Evolutionary conservation across 2,888 invertebrate species (phyloP).

Genomic region (Seira sanloemensis): DNA sequence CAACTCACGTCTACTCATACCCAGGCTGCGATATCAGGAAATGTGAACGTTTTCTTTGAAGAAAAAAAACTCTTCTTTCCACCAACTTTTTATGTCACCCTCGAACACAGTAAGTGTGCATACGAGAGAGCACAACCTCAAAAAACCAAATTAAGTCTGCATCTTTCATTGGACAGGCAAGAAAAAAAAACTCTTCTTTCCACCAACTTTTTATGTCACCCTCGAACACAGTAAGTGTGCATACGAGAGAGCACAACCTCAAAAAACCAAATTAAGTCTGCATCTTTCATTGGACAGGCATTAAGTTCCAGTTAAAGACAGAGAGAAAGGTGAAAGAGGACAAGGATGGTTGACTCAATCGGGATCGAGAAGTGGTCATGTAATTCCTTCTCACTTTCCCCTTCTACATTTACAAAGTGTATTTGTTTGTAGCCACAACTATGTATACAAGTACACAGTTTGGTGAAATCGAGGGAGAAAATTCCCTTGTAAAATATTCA

Average conservation of each 20-base stretch:
- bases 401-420: not conserved
- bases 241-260: no score
- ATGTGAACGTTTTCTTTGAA: not conserved
- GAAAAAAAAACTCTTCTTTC: not conserved
- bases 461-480: no score
- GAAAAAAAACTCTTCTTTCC: not conserved
- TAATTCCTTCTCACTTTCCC: conserved; percentile 10
- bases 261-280: conserved; percentile 37
- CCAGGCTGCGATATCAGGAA: not conserved
- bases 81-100: conserved; percentile 5
- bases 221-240: no score
- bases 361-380: conserved; percentile 15
- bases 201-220: not conserved
- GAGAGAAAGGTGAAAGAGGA: conserved; percentile 20
- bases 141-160: conserved; percentile 38
- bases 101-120: no score
- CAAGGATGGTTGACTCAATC: not conserved
- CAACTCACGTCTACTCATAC: not conserved
- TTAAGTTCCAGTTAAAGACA: conserved; percentile 39
- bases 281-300: conserved; percentile 45
- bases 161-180: conserved; percentile 30
- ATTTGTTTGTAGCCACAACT: no score
- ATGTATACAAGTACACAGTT: no score
- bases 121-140: no score
- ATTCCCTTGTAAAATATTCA: not conserved